These are phyloP conservation scores for Callorhinus ursinus DNA, from an alignment of 2,113 vertebrate genomes.

Conservation along the genomic window DNA sequence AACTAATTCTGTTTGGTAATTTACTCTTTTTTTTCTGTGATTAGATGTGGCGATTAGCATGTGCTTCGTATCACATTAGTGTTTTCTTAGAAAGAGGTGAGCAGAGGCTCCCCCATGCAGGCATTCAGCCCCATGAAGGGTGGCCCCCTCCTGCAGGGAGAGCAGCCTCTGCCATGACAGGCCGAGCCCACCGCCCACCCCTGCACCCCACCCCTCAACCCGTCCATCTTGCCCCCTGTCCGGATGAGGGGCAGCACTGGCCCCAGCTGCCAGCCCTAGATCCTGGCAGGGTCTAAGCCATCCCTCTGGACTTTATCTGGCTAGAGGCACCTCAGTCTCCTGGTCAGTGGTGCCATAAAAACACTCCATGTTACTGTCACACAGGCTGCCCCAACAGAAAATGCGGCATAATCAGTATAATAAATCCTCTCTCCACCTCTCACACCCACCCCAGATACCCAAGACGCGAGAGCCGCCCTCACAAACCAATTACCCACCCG, in stretches of 20 bases:
- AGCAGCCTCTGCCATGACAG: rapidly evolving
- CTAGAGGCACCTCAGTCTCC: background rate
- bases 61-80: background rate
- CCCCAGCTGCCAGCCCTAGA: background rate
- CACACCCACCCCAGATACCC: background rate
- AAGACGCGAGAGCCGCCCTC: background rate
- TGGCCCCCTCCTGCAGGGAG: rapidly evolving
- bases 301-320: background rate
- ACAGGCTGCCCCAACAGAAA: background rate
- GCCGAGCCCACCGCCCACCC: background rate
- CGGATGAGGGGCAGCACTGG: background rate
- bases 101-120: background rate
- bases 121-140: background rate
- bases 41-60: slow-evolving; percentile 66
- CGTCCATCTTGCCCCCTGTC: background rate
- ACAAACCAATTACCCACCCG: background rate
- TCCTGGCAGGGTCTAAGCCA: background rate
- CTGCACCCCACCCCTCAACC: no score
- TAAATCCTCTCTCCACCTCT: background rate
- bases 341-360: background rate
- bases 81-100: slow-evolving; percentile 66
- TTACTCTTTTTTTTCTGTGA: slow-evolving; percentile 63
- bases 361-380: slow-evolving; percentile 64
- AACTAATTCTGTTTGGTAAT: slow-evolving; percentile 74
- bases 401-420: background rate